These are phyloP conservation scores for Gasterosteus nipponicus DNA, from an alignment of 2,113 vertebrate species.

Conservation along the genomic window DNA sequence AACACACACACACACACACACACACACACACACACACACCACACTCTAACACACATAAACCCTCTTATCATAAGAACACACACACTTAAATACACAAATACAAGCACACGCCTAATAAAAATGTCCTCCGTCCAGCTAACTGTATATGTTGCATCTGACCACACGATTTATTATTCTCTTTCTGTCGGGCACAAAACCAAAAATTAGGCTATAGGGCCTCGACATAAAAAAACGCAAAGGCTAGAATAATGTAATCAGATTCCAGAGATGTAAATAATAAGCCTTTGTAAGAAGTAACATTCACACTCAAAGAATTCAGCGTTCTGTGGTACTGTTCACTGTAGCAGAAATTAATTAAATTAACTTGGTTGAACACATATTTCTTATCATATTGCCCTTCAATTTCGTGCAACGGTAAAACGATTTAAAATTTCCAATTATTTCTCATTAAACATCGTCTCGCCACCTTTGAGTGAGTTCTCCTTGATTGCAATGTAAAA, in stretches of 20 bases:
- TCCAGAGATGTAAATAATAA: slow-evolving; percentile 18
- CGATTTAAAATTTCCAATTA: slow-evolving; percentile 46
- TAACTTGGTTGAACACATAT: slow-evolving; percentile 36
- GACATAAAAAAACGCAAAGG: background rate
- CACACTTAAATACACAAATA: background rate
- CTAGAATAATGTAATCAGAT: background rate
- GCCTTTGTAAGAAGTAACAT: slow-evolving; percentile 18
- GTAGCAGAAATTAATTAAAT: slow-evolving; percentile 38
- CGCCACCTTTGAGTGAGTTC: slow-evolving; percentile 66
- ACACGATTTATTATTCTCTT: slow-evolving; percentile 1
- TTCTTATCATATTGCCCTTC: slow-evolving; percentile 35
- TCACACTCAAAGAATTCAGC: background rate
- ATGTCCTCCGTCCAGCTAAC: background rate
- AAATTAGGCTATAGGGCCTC: background rate
- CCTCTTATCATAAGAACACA: slow-evolving; percentile 6
- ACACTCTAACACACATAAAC: background rate
- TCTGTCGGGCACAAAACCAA: background rate
- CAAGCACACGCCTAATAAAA: slow-evolving; percentile 17
- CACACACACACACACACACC: background rate
- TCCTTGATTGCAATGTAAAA: slow-evolving; percentile 71
- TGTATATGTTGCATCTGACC: background rate
- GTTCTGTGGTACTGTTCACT: slow-evolving; percentile 39
- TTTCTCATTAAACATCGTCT: slow-evolving; percentile 57
- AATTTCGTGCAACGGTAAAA: slow-evolving; percentile 32
- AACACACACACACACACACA: slow-evolving; percentile 13